phyloP scores from a whole-genome alignment of 2,797 vertebrate genomes.

The Eospalax fontanierii region DNA sequence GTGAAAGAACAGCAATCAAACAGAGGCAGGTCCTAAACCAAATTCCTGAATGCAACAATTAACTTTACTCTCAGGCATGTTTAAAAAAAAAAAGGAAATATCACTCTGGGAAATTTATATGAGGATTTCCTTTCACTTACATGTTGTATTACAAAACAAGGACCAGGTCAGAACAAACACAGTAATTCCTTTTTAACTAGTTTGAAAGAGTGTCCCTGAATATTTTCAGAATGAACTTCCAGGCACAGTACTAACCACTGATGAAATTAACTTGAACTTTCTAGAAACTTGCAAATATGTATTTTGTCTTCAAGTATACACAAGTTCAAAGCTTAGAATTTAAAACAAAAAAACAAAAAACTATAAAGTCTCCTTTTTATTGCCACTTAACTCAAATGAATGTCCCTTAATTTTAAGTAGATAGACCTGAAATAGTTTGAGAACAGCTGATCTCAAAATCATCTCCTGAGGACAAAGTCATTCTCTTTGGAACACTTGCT shows the following conservation, averaged over 20 bases:
- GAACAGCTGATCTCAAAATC: slow-evolving; percentile 68
- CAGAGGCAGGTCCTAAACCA: neutral
- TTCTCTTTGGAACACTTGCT: slow-evolving; percentile 14
- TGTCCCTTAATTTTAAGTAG: slow-evolving; percentile 68
- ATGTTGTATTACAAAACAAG: slow-evolving; percentile 68
- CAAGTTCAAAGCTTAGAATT: slow-evolving; percentile 63
- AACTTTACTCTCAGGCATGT: slow-evolving; percentile 9
- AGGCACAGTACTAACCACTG: neutral
- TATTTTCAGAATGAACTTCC: slow-evolving; percentile 31
- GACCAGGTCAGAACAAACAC: neutral
- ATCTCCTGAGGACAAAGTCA: slow-evolving; percentile 71
- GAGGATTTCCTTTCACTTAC: slow-evolving; percentile 64
- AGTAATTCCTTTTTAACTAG: slow-evolving; percentile 10
- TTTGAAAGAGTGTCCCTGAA: neutral
- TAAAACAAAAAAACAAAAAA: slow-evolving; percentile 50
- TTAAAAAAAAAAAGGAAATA: slow-evolving; percentile 66
- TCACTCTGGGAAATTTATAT: slow-evolving; percentile 26
- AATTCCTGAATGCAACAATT: slow-evolving; percentile 25
- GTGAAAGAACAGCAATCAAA: slow-evolving; percentile 22
- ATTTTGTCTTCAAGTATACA: slow-evolving; percentile 62
- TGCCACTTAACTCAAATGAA: slow-evolving; percentile 75
- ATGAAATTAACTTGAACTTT: neutral
- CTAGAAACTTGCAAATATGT: slow-evolving; percentile 37
- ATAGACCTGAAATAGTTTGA: slow-evolving; percentile 58
- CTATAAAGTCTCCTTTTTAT: slow-evolving; percentile 73